Evolutionary conservation across 1,140 invertebrate species (phyloP).

Genomic region (Camponotus pennsylvanicus): DNA sequence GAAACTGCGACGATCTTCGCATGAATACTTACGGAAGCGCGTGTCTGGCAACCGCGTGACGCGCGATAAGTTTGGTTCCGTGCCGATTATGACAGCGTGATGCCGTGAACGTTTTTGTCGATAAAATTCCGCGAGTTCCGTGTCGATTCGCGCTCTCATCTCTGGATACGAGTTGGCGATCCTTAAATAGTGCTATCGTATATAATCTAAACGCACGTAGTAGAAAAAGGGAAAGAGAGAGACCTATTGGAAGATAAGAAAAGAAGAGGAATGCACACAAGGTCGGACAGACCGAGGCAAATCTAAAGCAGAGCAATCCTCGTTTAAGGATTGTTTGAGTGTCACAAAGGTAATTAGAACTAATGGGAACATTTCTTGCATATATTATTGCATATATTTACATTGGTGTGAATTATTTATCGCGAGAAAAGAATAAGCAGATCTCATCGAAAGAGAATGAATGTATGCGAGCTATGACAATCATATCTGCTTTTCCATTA

Average conservation of each 20-base stretch:
- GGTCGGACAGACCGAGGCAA: neutral
- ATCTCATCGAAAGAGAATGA: constrained; percentile 10
- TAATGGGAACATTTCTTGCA: neutral
- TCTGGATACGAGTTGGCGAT: neutral
- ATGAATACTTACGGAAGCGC: neutral
- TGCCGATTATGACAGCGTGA: constrained; percentile 33
- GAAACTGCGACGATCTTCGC: neutral
- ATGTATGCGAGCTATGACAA: constrained; percentile 1
- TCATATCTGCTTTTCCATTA: neutral
- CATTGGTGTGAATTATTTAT: neutral
- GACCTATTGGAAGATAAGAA: neutral
- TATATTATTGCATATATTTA: neutral
- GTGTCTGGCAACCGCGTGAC: neutral
- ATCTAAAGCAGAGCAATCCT: neutral
- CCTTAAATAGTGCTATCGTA: constrained; percentile 11
- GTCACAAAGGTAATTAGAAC: constrained; percentile 33
- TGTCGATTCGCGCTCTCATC: constrained; percentile 21
- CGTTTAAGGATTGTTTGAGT: constrained; percentile 11
- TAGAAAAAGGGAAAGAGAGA: neutral
- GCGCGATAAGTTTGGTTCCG: constrained; percentile 50
- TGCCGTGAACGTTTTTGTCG: constrained; percentile 46
- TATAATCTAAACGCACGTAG: constrained; percentile 1
- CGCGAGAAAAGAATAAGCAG: neutral
- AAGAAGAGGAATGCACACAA: neutral
- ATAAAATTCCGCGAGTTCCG: constrained; percentile 17